Conservation (phyloP, 2,888 invertebrate genomes). For the Halocaridina rubra region DNA sequence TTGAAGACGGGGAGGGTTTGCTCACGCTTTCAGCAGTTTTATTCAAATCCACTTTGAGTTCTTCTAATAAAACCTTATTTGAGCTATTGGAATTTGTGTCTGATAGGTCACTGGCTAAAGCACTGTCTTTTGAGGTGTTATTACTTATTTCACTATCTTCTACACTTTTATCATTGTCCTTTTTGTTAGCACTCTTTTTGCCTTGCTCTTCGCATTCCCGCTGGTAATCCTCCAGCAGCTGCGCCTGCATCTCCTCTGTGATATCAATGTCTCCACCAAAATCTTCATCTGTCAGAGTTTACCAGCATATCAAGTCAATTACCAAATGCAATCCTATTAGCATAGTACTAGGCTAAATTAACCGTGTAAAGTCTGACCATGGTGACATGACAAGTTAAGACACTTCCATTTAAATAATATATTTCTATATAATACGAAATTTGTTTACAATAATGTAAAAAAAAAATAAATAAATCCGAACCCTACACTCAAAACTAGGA, state of each 20-base stretch:
- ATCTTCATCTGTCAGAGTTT: conserved; percentile 55
- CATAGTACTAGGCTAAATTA: too few relatives aligned
- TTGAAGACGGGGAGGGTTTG: conserved; percentile 54
- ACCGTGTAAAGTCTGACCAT: too few relatives aligned
- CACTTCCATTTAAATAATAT: too few relatives aligned
- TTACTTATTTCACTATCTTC: not conserved
- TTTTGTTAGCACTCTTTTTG: conserved; percentile 18
- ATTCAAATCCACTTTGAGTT: conserved; percentile 46
- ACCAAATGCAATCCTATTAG: too few relatives aligned
- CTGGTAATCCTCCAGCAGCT: conserved; percentile 59
- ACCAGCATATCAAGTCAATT: too few relatives aligned
- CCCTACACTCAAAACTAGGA: too few relatives aligned
- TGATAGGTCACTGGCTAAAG: not conserved
- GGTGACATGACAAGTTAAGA: too few relatives aligned
- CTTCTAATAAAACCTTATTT: conserved; percentile 12
- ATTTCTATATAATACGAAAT: too few relatives aligned
- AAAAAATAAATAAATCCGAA: too few relatives aligned
- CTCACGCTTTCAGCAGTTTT: conserved; percentile 39
- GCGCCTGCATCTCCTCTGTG: conserved; percentile 57
- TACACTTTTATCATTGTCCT: not conserved
- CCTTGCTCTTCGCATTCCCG: conserved; percentile 54
- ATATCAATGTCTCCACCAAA: conserved; percentile 60
- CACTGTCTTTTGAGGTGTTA: not conserved
- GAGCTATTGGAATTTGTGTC: not conserved
- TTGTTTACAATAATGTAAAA: too few relatives aligned